phyloP scores from a whole-genome alignment of 2,113 vertebrate genomes.

The Quiscalus mexicanus region DNA sequence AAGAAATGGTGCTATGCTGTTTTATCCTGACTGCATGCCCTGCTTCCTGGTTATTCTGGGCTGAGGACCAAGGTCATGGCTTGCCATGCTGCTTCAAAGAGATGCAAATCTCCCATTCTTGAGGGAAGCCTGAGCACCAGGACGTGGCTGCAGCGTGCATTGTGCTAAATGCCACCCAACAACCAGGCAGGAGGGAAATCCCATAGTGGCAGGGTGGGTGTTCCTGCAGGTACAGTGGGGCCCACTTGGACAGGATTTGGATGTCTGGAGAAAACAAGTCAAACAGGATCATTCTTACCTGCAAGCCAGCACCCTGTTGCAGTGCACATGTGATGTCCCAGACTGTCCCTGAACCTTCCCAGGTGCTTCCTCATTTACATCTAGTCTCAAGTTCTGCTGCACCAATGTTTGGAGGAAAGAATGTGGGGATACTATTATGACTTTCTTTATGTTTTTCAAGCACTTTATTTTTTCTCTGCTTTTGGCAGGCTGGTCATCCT shows the following conservation, averaged over 20 bases:
- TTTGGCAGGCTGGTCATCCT: background rate
- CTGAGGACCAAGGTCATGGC: background rate
- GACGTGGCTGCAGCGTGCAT: background rate
- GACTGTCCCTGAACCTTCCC: background rate
- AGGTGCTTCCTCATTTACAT: background rate
- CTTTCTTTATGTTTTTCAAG: background rate
- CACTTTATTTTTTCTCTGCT: background rate
- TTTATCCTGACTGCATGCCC: background rate
- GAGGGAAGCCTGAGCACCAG: background rate
- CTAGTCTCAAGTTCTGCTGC: background rate
- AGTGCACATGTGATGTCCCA: accelerated
- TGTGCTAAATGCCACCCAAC: background rate
- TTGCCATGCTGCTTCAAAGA: background rate
- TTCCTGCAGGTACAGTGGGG: background rate
- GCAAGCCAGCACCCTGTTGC: background rate
- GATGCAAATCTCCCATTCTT: background rate
- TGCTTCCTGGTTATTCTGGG: background rate
- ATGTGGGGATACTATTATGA: accelerated
- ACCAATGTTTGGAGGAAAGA: background rate
- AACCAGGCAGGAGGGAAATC: accelerated
- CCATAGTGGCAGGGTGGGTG: accelerated
- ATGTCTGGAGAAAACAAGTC: background rate
- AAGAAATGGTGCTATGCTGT: background rate
- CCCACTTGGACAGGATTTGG: accelerated
- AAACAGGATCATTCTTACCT: accelerated